phyloP scores from a whole-genome alignment of 2,888 invertebrate species.

The Limnephilus marmoratus region DNA sequence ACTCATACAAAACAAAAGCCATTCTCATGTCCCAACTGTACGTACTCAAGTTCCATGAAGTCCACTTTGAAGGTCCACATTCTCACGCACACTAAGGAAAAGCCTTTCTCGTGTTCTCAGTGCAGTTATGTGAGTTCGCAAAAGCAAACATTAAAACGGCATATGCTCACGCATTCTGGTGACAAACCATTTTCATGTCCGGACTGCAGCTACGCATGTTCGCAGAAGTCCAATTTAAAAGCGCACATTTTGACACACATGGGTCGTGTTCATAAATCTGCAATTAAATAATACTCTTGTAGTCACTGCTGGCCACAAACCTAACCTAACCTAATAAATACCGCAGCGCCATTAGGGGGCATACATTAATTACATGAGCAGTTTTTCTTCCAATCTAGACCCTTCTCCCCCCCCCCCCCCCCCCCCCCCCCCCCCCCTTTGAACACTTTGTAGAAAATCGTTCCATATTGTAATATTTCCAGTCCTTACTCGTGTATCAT shows the following conservation, averaged over 20 bases:
- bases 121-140: not conserved
- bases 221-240: not conserved
- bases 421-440: no score
- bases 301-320: not conserved
- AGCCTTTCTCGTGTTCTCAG: not conserved
- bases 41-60: not conserved
- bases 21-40: not conserved
- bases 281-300: not conserved
- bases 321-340: not conserved
- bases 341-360: no score
- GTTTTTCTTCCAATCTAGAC: no score
- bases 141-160: not conserved
- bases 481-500: no score
- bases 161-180: not conserved
- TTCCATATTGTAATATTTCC: no score
- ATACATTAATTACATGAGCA: no score
- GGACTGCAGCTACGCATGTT: not conserved
- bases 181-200: constrained; percentile 14
- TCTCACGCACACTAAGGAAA: not conserved
- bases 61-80: not conserved
- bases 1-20: not conserved
- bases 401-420: no score
- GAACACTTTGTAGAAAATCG: no score
- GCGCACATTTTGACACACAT: not conserved
- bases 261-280: not conserved